Evolutionary conservation across 2,888 invertebrate species (phyloP).

Genomic region (Nymphalis urticae): DNA sequence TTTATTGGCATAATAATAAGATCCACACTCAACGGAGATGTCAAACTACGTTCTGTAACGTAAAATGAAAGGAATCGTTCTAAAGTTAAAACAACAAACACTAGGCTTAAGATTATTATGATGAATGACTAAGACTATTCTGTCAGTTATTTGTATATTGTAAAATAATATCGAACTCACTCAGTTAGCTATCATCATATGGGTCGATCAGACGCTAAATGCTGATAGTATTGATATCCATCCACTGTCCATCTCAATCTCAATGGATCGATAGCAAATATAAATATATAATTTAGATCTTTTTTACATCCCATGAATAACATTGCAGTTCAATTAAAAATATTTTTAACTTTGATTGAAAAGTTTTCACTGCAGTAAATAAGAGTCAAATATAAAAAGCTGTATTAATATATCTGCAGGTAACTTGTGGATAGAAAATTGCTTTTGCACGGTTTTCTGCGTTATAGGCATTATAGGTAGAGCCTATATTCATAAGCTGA

Average conservation of each 20-base stretch:
- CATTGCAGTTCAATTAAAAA: not conserved
- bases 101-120: not conserved
- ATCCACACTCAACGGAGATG: not conserved
- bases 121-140: not conserved
- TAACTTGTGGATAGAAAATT: conserved; percentile 53
- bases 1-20: not conserved
- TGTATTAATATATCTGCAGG: conserved; percentile 42
- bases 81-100: not conserved
- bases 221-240: no score
- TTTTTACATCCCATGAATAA: no score
- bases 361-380: conserved; percentile 7
- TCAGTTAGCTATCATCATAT: no score
- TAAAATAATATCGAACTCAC: no score
- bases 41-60: not conserved
- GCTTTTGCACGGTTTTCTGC: conserved; percentile 52
- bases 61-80: not conserved
- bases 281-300: no score
- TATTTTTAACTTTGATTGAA: conserved; percentile 19
- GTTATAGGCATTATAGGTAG: conserved; percentile 33
- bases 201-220: no score
- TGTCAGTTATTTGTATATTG: no score
- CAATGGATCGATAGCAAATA: no score
- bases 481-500: conserved; percentile 14
- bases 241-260: no score
- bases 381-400: conserved; percentile 18